Percentiles rank a stretch among this genome's conserved stretches.
phyloP scores from a whole-genome alignment of 2,113 vertebrate species.

The Panthera leo region DNA sequence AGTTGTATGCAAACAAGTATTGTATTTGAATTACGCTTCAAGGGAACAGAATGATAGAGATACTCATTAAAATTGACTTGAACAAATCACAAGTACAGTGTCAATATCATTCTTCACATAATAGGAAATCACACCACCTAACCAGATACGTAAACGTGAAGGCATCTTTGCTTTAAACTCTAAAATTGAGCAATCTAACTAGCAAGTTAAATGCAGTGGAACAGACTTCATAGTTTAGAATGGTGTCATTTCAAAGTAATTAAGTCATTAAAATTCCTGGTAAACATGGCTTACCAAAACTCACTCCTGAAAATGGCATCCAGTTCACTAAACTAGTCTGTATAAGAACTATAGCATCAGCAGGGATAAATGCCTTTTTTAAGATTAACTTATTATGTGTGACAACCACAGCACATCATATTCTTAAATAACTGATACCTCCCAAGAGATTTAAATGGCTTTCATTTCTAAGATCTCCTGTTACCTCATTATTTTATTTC shows the following conservation, averaged over 20 bases:
- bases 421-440: constrained; percentile 51
- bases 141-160: not conserved
- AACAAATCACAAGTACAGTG: constrained; percentile 28
- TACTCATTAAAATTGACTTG: constrained; percentile 61
- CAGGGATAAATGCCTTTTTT: constrained; percentile 46
- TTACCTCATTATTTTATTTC: constrained; percentile 55
- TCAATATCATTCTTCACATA: constrained; percentile 26
- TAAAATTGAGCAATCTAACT: not conserved
- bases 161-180: not conserved
- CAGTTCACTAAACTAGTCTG: not conserved
- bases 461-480: constrained; percentile 58
- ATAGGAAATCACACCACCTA: not conserved
- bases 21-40: constrained; percentile 65
- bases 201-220: constrained; percentile 43
- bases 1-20: constrained; percentile 60
- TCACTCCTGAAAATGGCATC: constrained; percentile 50
- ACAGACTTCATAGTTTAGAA: constrained; percentile 33
- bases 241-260: constrained; percentile 62
- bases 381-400: constrained; percentile 55
- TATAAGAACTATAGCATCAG: constrained; percentile 36
- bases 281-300: constrained; percentile 47
- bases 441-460: constrained; percentile 44
- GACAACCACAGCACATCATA: constrained; percentile 23
- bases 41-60: constrained; percentile 62
- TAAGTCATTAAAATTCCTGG: constrained; percentile 66